Conservation (phyloP, 1,140 invertebrate genomes). For the Lepidotrigona ventralis region DNA sequence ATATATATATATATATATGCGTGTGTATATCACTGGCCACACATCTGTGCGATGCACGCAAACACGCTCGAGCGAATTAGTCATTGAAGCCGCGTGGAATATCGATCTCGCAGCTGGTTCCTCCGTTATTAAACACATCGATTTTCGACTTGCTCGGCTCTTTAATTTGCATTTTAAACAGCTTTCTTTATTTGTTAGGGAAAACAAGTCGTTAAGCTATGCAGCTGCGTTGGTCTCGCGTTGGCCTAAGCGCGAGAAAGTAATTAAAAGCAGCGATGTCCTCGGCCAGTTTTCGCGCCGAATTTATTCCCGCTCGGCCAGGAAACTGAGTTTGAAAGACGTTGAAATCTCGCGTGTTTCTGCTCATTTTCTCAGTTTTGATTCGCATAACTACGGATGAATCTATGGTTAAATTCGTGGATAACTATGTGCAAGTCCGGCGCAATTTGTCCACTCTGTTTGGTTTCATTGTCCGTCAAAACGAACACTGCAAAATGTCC, state of each 20-base stretch:
- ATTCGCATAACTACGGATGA: not conserved
- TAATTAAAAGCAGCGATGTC: slow-evolving; percentile 26
- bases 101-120: not conserved
- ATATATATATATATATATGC: not conserved
- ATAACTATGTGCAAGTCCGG: not conserved
- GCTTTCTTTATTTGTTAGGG: slow-evolving; percentile 33
- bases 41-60: too few species aligned
- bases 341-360: not conserved
- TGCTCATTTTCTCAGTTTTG: not conserved
- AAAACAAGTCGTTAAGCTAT: slow-evolving; percentile 25
- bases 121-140: slow-evolving; percentile 31
- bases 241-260: not conserved
- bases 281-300: not conserved
- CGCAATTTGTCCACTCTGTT: not conserved
- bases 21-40: too few species aligned
- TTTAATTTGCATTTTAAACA: slow-evolving; percentile 45
- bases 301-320: not conserved
- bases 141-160: slow-evolving; percentile 30
- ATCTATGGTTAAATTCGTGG: not conserved
- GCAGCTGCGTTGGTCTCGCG: not conserved
- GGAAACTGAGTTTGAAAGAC: not conserved
- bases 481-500: not conserved
- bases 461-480: not conserved
- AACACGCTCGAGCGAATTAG: too few species aligned
- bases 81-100: not conserved